Evolutionary conservation across 1,140 invertebrate species (phyloP), one percentile per base, ranked within the genome.

Genomic region (Apis dorsata): DNA sequence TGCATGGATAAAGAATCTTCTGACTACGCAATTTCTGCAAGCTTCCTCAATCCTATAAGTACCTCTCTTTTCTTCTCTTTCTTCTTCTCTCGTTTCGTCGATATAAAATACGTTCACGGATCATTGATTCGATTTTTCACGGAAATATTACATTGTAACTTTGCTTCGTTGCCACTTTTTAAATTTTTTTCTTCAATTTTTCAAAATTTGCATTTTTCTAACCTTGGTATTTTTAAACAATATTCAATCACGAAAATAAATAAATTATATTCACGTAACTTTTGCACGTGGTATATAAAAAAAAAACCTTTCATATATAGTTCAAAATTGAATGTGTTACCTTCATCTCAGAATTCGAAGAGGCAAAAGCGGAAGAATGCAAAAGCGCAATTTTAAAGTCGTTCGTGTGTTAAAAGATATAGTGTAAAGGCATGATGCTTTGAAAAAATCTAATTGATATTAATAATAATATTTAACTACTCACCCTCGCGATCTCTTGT

Each of bases 31-130:
- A 86, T 83, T 77, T 72, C 21, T 49, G 44, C 5, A 53, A 65
- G 72, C 66, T 76, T 73, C 55, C 55, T 19, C 73, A 60, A 79
- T 78, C 80, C 75, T 57, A 19, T 24, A 53, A 51, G n/a, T 63
- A 21, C 17, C 28, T 24, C 63, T 66, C 2, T 44, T 53, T 65
- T 28, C 34, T 51, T 44, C 19, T 12, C 15, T 44, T 62, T 53
- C 44, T 71, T 62, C 3, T 12, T 44, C n/a, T 65, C 12, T 19
- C 66, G 66, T 59, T 65, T 69, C n/a, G 21, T 24, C 13, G 51
- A 15, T 70, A 49, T n/a, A 57, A 70, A 81, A 81, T 84, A 81
- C 57, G 28, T 84, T 76, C 65, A 69, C 78, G 78, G 63, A 81
- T 75, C 71, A 75, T 81, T 59, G 63, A 28, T 63, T 63, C 51